Conservation (phyloP, 2,113 vertebrate species). For the Myocastor coypus region DNA sequence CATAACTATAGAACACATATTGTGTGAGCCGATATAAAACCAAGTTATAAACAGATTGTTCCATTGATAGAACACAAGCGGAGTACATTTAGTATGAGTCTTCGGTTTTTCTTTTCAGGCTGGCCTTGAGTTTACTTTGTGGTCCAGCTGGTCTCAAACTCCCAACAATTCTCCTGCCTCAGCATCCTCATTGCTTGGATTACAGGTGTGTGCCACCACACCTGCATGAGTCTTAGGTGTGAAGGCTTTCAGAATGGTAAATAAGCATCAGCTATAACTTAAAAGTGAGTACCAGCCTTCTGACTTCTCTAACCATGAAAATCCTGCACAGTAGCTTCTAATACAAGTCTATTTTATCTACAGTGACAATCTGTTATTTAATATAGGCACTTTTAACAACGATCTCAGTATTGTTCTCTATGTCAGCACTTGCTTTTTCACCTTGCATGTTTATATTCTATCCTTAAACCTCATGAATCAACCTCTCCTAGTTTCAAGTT, state of each 20-base stretch:
- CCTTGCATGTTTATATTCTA: neutral
- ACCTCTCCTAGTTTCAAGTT: neutral
- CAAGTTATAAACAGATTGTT: neutral
- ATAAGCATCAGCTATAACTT: neutral
- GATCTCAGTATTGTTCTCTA: neutral
- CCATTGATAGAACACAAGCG: neutral
- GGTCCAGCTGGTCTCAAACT: no score
- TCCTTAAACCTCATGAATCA: neutral
- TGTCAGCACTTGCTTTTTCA: neutral
- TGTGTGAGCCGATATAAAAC: neutral
- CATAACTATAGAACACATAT: neutral
- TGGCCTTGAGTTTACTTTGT: no score
- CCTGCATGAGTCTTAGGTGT: neutral
- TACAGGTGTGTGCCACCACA: neutral
- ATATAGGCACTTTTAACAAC: neutral
- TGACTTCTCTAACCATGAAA: neutral
- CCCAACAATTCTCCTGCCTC: no score
- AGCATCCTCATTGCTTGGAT: no score
- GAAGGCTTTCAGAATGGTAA: neutral
- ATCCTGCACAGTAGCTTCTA: neutral
- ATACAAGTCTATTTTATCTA: neutral
- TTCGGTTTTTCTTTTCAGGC: neutral
- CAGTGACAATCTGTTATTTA: neutral
- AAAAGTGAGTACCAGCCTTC: neutral
- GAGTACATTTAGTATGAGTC: neutral